A percentile compares a stretch with the other conserved stretches of the same genome.
Conservation (phyloP, 2,113 vertebrate species). For the Platichthys stellatus region DNA sequence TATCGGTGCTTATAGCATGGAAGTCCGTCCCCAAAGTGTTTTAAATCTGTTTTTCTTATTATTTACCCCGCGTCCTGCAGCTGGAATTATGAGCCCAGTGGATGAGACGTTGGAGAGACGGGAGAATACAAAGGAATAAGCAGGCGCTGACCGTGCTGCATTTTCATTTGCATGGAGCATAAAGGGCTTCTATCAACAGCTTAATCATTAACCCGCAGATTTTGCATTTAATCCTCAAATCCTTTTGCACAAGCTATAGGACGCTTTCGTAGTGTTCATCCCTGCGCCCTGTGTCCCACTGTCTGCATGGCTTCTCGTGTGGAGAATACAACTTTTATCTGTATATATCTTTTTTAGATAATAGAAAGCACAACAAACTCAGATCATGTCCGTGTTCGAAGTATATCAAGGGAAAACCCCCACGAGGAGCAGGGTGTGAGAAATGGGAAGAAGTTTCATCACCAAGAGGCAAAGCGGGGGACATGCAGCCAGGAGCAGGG, state of each 20-base stretch:
- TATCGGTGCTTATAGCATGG: slow-evolving; percentile 38
- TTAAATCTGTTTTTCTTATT: slow-evolving; percentile 45
- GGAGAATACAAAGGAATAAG: slow-evolving; percentile 63
- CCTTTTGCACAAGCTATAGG: slow-evolving; percentile 19
- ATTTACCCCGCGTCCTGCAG: slow-evolving; percentile 38
- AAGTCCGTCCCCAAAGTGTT: slow-evolving; percentile 28
- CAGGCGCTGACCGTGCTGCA: slow-evolving; percentile 53
- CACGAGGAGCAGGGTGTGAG: slow-evolving; percentile 58
- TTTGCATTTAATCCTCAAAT: slow-evolving; percentile 36
- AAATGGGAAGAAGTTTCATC: slow-evolving; percentile 83
- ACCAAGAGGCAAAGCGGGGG: slow-evolving; percentile 77
- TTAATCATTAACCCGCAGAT: slow-evolving; percentile 72
- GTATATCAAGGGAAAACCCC: slow-evolving; percentile 45
- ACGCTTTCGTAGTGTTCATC: slow-evolving; percentile 25
- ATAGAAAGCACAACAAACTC: slow-evolving; percentile 4
- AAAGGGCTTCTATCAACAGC: slow-evolving; percentile 67
- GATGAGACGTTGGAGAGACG: slow-evolving; percentile 17
- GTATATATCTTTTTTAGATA: background rate
- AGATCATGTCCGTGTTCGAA: slow-evolving; percentile 47
- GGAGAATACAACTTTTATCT: background rate
- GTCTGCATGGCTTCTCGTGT: background rate
- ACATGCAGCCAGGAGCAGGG: slow-evolving; percentile 82
- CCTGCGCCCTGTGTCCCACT: slow-evolving; percentile 2
- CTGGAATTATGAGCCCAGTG: slow-evolving; percentile 37
- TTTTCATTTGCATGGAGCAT: slow-evolving; percentile 67